Percentiles rank a stretch among this genome's conserved stretches.
Conservation (phyloP, 2,888 invertebrate genomes). For the Catonia carolina region DNA sequence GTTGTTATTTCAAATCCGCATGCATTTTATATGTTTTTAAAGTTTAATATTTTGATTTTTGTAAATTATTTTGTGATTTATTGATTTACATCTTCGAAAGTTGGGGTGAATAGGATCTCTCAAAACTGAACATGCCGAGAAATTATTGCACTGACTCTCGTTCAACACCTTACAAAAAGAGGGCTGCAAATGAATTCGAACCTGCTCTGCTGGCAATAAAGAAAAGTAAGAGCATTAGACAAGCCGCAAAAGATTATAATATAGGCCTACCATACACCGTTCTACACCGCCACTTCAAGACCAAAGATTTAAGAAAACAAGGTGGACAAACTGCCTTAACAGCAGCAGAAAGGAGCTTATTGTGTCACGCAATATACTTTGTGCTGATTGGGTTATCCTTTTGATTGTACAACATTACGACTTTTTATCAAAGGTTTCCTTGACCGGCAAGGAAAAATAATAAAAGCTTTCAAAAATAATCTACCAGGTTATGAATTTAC, state of each 20-base stretch:
- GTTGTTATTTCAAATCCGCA: no score
- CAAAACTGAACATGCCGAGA: not conserved
- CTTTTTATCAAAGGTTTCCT: not conserved
- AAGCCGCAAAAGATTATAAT: not conserved
- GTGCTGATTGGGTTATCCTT: slow-evolving; percentile 1
- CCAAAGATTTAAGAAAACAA: not conserved
- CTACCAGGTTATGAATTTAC: not conserved
- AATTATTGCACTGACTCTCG: not conserved
- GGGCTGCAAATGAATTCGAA: not conserved
- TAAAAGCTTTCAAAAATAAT: not conserved
- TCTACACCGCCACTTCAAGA: not conserved
- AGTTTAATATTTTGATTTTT: no score
- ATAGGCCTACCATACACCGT: not conserved
- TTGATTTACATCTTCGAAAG: no score
- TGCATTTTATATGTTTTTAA: no score
- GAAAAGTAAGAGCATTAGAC: not conserved
- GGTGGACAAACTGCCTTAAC: not conserved
- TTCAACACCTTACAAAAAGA: not conserved
- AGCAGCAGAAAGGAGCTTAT: not conserved
- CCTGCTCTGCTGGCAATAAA: not conserved
- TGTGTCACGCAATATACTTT: not conserved
- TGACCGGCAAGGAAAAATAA: not conserved
- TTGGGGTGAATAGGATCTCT: not conserved
- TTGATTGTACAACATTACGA: not conserved
- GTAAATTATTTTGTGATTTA: no score